Base-by-base conservation (phyloP, 2,797 vertebrate genomes). In the Intellagama lesueurii region DNA sequence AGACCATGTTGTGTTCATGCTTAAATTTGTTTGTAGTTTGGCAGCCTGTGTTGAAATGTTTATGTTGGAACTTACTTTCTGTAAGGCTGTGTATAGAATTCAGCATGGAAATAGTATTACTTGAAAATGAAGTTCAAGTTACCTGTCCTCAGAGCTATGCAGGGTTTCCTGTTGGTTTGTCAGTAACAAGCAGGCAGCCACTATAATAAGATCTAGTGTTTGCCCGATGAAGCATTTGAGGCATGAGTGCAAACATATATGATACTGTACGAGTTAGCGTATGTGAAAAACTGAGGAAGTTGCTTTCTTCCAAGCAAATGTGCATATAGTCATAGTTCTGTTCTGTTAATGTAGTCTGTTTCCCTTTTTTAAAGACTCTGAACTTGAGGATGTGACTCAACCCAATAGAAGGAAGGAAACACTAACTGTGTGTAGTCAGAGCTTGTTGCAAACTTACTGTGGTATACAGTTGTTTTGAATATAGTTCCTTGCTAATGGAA, bases 391-490 rank as follows among this genome's bases (percentile, higher is more conserved):
- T 95, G 88, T 95, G 95, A 96, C 93, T 95, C 93, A 95, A 93
- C 83, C 89, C 91, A 90, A 76, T 89, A 95, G 88, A 93, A 95
- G 95, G 95, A 96, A 96, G 95, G 95, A 96, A 95, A 87, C 8
- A 40, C 88, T 89, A 95, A 94, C 90, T 93, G 90, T 86, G 92
- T 88, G 72, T 92, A 92, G 85, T 90, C 90, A 78, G 93, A 93
- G 88, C 89, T 92, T 87, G 7, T 0, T 88, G 85, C 91, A 93
- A 64, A 90, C 87, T 83, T 9, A 89, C 89, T 94, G 86, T 81
- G 44, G 81, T 83, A 77, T 72, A 35, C 70, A 92, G 26, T 83
- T 89, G 80, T 91, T 93, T 72, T 92, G 32, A 91, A 11, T 64
- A 52, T 69, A 90, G 30, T 87, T 87, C 32, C 79, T 32, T 83